Base-by-base conservation (phyloP, 1,140 invertebrate species). In the Andrena cerasifolii region DNA sequence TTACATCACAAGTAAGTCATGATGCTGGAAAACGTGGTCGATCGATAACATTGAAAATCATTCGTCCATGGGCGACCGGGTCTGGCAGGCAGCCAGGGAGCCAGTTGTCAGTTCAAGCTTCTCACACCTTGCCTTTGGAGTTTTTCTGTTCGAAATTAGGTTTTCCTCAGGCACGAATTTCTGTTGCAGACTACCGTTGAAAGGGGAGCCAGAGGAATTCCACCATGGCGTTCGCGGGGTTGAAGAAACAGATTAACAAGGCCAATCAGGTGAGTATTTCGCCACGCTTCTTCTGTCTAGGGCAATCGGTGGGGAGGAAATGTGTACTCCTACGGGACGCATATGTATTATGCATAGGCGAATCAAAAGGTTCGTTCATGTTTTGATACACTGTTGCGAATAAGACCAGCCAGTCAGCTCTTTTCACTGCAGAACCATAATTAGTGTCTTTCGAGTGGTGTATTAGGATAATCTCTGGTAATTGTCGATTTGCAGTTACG, bases 161-260 rank as follows among this genome's bases (percentile, higher is more conserved):
- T 53, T 8, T 58, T 18, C 16, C n/a, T 40, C 36, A 7, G 4
- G 49, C 3, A 1, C 18, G 8, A 58, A 59, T 2, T 68, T 59
- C 14, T 80, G 45, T 85, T 80, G 0, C 73, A 84, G 83, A 5
- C 4, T 28, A 45, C 33, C 18, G 58, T 16, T 16, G 16, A 47
- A 49, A 61, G 45, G 47, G n/a, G 6, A 14, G 24, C 6, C n/a
- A 72, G 62, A 73, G 77, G 18, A 58, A 10, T 33, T 56, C 36
- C 75, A 90, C 76, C 78, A 99, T 99, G 98, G 98, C 98, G 91
- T 98, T 99, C 92, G 98, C 98, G 80, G 98, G 98, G 82, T 94
- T 99, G 67, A 99, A 98, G 93, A 99, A 99, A 93, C 98, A 99
- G 93, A 97, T 99, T 91, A 99, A 99, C 94, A 99, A 99, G 94